Percentiles rank a stretch among this genome's conserved stretches.
Evolutionary conservation across 2,888 invertebrate genomes (phyloP).

Genomic region (Diadegma fenestrale): DNA sequence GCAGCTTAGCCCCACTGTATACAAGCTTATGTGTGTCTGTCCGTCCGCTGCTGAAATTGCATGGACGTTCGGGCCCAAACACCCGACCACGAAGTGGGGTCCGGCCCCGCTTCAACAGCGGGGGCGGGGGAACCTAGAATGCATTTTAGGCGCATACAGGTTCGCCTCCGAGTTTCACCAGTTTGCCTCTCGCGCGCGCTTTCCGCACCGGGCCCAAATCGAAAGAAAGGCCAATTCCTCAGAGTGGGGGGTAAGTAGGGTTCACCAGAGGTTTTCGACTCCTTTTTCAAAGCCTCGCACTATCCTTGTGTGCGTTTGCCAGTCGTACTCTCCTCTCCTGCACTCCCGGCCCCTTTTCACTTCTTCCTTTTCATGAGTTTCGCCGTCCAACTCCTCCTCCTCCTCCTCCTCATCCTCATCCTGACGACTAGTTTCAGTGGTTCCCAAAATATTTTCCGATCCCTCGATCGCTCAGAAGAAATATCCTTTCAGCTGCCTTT

Average conservation of each 20-base stretch:
- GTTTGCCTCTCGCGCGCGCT: constrained; percentile 56
- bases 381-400: constrained; percentile 55
- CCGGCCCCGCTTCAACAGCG: constrained; percentile 2
- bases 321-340: constrained; percentile 35
- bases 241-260: constrained; percentile 84
- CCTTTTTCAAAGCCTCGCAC: constrained; percentile 69
- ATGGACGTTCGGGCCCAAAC: constrained; percentile 21
- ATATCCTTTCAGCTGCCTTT: not conserved
- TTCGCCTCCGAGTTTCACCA: constrained; percentile 59
- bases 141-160: constrained; percentile 82
- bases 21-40: constrained; percentile 16
- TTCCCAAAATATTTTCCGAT: constrained; percentile 79
- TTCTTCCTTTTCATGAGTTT: constrained; percentile 30
- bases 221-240: constrained; percentile 73
- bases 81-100: constrained; percentile 46
- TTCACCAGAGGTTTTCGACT: constrained; percentile 85
- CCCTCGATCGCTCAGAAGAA: constrained; percentile 24
- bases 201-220: constrained; percentile 68
- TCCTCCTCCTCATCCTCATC: constrained; percentile 51
- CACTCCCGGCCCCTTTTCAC: constrained; percentile 23
- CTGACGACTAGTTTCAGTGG: constrained; percentile 83
- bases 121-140: constrained; percentile 80
- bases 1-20: constrained; percentile 34
- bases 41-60: not conserved
- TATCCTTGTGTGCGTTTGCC: constrained; percentile 27